Base-by-base conservation (phyloP, 2,888 invertebrate genomes). In the Hyles lineata region DNA sequence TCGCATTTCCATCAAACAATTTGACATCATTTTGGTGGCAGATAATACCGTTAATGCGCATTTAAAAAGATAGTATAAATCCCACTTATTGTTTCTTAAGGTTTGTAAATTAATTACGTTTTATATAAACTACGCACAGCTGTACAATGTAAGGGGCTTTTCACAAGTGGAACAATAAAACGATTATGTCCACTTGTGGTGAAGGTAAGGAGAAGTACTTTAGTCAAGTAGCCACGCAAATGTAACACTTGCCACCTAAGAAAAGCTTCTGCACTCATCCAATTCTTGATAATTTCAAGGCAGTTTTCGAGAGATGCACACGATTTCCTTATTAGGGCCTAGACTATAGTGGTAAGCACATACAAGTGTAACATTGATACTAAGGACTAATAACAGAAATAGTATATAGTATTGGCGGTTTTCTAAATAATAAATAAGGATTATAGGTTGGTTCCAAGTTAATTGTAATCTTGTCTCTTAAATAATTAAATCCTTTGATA, bases 151-250 rank as follows among this genome's bases (percentile, higher is more conserved):
- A 35, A 35, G 15, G 8, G 2, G 7, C 3, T 19, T 63, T 35
- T 63, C 35, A 35, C 11, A 11, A 63, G 35, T 35, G 21, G 35
- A 63, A 63, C 19, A 21, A n/a, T 63, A 25, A 35, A 43, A 29
- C 9, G 19, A 7, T 21, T 19, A 35, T 21, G 8, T 17, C 21
- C 11, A 35, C 35, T 63, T 35, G 35, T 11, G 3, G n/a, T 63
- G 63, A 63, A 63, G 63, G 63, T 21, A 35, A 63, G 21, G 9
- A 35, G 35, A 63, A 35, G 32, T 43, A 35, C 63, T 63, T 63
- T 9, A 63, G n/a, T 63, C 21, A 35, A 63, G 62, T 63, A 63
- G 32, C n/a, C 32, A n/a, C 62, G 11, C 19, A n/a, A 55, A 35
- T 15, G 15, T 60, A 23, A 6, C 23, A 60, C 25, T 25, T 60